Conservation (phyloP, 1,140 invertebrate genomes). For the Procambarus clarkii region DNA sequence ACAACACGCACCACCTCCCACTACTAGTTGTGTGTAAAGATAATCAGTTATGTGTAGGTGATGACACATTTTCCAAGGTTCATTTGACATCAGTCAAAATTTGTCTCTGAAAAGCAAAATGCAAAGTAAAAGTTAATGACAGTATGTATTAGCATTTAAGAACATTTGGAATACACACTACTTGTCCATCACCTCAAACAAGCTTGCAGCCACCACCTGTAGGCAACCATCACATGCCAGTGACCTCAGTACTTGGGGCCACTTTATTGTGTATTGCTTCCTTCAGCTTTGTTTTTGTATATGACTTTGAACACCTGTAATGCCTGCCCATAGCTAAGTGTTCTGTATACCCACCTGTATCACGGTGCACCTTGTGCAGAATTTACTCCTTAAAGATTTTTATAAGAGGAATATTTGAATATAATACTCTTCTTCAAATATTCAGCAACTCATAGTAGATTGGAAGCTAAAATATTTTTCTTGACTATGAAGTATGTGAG, state of each 20-base stretch:
- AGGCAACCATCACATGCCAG: background rate
- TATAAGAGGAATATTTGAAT: too few relatives aligned
- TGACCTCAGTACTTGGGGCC: background rate
- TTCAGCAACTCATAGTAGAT: background rate
- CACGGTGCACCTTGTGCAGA: background rate
- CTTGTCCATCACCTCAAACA: background rate
- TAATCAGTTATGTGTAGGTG: background rate
- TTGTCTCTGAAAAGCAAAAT: background rate
- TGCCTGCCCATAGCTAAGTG: background rate
- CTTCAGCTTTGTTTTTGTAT: background rate
- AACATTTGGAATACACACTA: background rate
- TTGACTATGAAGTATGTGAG: background rate
- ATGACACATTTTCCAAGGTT: background rate
- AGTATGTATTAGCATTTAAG: background rate
- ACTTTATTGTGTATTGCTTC: background rate
- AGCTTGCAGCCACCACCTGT: background rate
- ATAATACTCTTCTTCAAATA: background rate
- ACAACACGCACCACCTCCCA: constrained; percentile 39
- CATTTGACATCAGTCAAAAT: background rate
- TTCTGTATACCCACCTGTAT: background rate
- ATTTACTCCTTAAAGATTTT: background rate
- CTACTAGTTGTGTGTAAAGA: constrained; percentile 49
- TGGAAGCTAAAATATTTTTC: background rate
- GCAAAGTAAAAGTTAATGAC: background rate
- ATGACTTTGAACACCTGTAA: background rate